A percentile compares a stretch with the other conserved stretches of the same genome.
These are phyloP conservation scores for Gari tellinella DNA, from an alignment of 2,888 invertebrate species.

Conservation along the genomic window DNA sequence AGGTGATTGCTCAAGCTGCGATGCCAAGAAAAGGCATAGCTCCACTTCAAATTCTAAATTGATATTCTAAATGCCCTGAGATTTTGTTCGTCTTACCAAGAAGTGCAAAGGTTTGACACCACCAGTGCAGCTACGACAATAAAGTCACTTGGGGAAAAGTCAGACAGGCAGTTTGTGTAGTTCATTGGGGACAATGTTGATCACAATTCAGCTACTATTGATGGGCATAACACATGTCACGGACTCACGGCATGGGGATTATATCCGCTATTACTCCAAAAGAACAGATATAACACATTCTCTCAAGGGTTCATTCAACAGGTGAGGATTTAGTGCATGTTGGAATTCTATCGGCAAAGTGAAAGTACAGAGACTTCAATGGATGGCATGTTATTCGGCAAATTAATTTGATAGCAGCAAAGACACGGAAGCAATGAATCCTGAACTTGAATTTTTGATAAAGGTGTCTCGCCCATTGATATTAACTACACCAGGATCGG, in stretches of 20 bases:
- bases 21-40: slow-evolving; percentile 3
- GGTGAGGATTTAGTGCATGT: slow-evolving; percentile 24
- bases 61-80: slow-evolving; percentile 20
- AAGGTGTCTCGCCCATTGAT: too few relatives aligned
- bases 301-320: slow-evolving; percentile 3
- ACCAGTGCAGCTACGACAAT: slow-evolving; percentile 10
- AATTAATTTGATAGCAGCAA: too few relatives aligned
- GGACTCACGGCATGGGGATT: slow-evolving; percentile 27
- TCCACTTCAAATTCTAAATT: slow-evolving; percentile 18
- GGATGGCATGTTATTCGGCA: too few relatives aligned
- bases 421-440: too few relatives aligned
- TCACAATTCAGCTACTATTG: slow-evolving; percentile 21
- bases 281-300: not conserved
- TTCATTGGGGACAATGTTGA: slow-evolving; percentile 33
- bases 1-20: slow-evolving; percentile 18
- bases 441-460: too few relatives aligned
- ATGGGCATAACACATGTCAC: slow-evolving; percentile 27
- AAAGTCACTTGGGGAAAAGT: not conserved
- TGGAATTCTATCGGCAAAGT: too few relatives aligned
- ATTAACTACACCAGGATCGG: too few relatives aligned
- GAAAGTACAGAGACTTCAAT: too few relatives aligned
- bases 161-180: slow-evolving; percentile 13
- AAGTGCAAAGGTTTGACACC: slow-evolving; percentile 27
- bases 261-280: slow-evolving; percentile 2
- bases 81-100: slow-evolving; percentile 29